phyloP scores from a whole-genome alignment of 2,888 invertebrate genomes.

The Drosophila rellima region DNA sequence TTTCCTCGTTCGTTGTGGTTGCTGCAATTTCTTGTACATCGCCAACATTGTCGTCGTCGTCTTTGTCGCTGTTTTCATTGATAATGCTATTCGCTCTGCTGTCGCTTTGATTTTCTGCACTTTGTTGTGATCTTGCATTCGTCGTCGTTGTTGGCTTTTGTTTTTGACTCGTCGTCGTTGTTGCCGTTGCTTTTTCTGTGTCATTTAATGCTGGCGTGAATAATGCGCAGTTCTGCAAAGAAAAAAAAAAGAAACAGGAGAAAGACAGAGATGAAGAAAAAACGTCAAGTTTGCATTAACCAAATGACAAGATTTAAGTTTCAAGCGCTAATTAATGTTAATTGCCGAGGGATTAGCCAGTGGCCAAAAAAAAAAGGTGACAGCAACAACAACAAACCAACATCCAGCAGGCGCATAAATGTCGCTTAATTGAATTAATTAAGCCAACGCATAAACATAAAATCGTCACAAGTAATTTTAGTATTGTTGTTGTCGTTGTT shows the following conservation, averaged over 20 bases:
- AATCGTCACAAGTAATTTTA: slow-evolving; percentile 73
- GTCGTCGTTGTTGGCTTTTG: slow-evolving; percentile 41
- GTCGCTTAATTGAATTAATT: slow-evolving; percentile 78
- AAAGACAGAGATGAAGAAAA: slow-evolving; percentile 16
- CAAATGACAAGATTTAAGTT: slow-evolving; percentile 72
- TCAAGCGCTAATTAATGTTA: slow-evolving; percentile 73
- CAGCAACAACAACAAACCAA: slow-evolving; percentile 10
- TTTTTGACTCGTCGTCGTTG: slow-evolving; percentile 31
- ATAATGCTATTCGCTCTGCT: slow-evolving; percentile 71
- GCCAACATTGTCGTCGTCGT: slow-evolving; percentile 29
- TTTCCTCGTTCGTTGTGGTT: slow-evolving; percentile 51
- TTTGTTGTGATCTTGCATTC: slow-evolving; percentile 82
- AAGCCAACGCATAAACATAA: slow-evolving; percentile 77
- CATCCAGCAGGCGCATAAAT: slow-evolving; percentile 61
- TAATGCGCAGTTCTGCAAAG: slow-evolving; percentile 65
- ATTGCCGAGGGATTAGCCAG: slow-evolving; percentile 64
- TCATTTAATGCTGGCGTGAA: slow-evolving; percentile 59
- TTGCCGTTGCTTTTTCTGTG: slow-evolving; percentile 41
- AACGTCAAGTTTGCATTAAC: slow-evolving; percentile 52
- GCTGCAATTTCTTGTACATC: slow-evolving; percentile 43
- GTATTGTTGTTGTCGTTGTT: slow-evolving; percentile 31
- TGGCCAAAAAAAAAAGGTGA: slow-evolving; percentile 30
- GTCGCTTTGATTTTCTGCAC: slow-evolving; percentile 61
- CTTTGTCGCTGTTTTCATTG: slow-evolving; percentile 63
- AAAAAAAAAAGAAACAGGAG: neutral